A percentile compares a stretch with the other conserved stretches of the same genome.
phyloP scores from a whole-genome alignment of 1,140 invertebrate species.

The Plectus sambesii region DNA sequence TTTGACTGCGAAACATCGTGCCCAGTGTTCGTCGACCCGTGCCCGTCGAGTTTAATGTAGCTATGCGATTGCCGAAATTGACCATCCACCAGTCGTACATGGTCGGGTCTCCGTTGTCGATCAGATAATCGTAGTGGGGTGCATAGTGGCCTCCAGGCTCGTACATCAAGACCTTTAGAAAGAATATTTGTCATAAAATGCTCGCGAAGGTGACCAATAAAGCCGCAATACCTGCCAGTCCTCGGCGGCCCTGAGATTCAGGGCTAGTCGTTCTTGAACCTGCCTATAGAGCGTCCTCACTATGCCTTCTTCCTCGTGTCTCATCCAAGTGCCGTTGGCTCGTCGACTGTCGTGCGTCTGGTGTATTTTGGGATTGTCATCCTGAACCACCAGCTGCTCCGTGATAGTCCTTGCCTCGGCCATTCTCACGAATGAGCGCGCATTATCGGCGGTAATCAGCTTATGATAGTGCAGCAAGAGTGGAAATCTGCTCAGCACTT shows the following conservation, averaged over 20 bases:
- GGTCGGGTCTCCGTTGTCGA: no score
- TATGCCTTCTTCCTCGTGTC: conserved; percentile 6
- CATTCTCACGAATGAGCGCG: conserved; percentile 3
- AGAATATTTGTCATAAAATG: no score
- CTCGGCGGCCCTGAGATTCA: conserved; percentile 16
- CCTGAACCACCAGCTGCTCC: conserved; percentile 1
- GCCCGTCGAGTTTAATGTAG: conserved; percentile 14
- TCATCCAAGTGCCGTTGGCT: conserved; percentile 21
- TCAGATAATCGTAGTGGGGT: conserved; percentile 25
- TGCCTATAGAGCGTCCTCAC: conserved; percentile 6
- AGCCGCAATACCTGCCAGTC: conserved; percentile 20
- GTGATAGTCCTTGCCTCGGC: neutral
- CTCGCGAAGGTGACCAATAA: no score
- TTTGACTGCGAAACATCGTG: conserved; percentile 25
- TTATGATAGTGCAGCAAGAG: conserved; percentile 13
- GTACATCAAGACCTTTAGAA: no score
- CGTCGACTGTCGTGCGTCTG: conserved; percentile 10
- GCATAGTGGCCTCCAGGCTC: conserved; percentile 21
- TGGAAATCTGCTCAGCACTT: conserved; percentile 18
- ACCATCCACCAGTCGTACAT: neutral
- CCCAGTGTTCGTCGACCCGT: conserved; percentile 26
- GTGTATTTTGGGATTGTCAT: neutral
- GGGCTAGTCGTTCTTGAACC: conserved; percentile 8
- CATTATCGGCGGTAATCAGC: conserved; percentile 9
- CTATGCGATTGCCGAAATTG: conserved; percentile 19